Evolutionary conservation across 2,797 vertebrate species (phyloP).

Genomic region (Echiichthys vipera): DNA sequence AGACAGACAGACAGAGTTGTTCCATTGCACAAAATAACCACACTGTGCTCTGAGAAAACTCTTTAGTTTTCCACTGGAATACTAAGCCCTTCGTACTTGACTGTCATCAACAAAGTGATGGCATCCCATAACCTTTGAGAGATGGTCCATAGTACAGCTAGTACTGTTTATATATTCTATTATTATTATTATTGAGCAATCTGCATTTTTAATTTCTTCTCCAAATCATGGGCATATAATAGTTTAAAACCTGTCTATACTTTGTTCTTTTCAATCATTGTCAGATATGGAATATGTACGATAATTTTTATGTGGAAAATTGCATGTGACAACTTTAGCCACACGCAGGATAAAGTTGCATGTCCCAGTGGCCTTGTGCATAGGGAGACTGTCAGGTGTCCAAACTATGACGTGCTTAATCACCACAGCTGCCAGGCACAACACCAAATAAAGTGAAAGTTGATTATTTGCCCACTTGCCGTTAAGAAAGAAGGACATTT

Average conservation of each 20-base stretch:
- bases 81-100: slow-evolving; percentile 17
- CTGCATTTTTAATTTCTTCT: background rate
- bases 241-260: no score
- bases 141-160: background rate
- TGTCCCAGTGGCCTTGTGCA: background rate
- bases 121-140: slow-evolving; percentile 5
- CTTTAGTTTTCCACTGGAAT: slow-evolving; percentile 38
- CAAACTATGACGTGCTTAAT: background rate
- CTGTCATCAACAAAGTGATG: slow-evolving; percentile 24
- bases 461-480: background rate
- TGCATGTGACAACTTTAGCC: background rate
- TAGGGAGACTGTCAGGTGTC: background rate
- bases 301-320: background rate
- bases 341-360: background rate
- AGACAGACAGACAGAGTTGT: slow-evolving; percentile 56
- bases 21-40: slow-evolving; percentile 56
- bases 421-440: background rate
- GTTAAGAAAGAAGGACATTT: background rate
- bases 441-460: background rate
- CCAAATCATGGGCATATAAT: background rate
- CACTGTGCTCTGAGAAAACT: slow-evolving; percentile 23
- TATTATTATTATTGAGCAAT: background rate
- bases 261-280: background rate
- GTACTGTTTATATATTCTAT: background rate
- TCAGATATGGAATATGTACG: background rate